phyloP scores from a whole-genome alignment of 2,113 vertebrate species.

The Siphamia tubifer region DNA sequence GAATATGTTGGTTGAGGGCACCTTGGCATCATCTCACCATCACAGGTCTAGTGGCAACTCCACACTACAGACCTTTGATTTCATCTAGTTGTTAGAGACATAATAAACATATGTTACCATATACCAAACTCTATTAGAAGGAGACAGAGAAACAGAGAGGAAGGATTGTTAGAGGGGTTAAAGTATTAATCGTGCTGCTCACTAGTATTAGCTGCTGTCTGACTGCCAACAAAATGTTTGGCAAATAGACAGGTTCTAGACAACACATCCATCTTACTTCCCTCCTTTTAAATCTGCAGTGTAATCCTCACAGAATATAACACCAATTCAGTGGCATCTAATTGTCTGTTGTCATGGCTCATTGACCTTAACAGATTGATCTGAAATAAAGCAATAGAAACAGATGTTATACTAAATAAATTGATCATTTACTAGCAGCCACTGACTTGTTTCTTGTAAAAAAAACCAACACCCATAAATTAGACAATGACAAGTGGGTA shows the following conservation, averaged over 20 bases:
- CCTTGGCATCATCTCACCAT: conserved; percentile 36
- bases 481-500: conserved; percentile 25
- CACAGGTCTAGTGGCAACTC: conserved; percentile 32
- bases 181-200: conserved; percentile 24
- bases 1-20: conserved; percentile 41
- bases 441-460: conserved; percentile 37
- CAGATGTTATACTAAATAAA: conserved; percentile 47
- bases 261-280: conserved; percentile 21
- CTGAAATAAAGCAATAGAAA: conserved; percentile 16
- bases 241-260: conserved; percentile 3
- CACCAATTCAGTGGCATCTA: conserved; percentile 28
- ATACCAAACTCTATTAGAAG: neutral
- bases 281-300: conserved; percentile 9
- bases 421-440: conserved; percentile 35
- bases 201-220: conserved; percentile 8
- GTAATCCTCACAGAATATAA: conserved; percentile 5
- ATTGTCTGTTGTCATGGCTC: conserved; percentile 31
- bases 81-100: neutral
- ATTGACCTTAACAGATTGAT: conserved; percentile 53
- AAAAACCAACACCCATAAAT: conserved; percentile 35
- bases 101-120: neutral
- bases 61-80: conserved; percentile 28
- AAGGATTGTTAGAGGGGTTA: neutral
- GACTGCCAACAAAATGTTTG: conserved; percentile 30
- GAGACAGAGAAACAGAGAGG: neutral